Base-by-base conservation (phyloP, 2,888 invertebrate species). In the Carpatolechia fugitivella region DNA sequence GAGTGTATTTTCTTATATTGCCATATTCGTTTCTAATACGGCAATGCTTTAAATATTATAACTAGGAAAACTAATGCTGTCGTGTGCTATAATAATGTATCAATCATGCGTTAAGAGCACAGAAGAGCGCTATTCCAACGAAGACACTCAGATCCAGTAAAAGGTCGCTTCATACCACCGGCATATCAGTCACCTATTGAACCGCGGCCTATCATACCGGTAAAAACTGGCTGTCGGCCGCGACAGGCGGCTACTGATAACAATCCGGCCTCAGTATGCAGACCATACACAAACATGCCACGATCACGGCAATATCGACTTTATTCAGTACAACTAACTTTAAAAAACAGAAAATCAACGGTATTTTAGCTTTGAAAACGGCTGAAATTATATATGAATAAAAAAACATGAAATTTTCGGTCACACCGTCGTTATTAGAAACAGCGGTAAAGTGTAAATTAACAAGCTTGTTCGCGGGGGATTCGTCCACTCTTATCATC, bases 131-230 rank as follows among this genome's bases (percentile, higher is more conserved):
- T n/a, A 61, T 68, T 20, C 49, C 16, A 55, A 54, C 50, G 31
- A 44, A 46, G 54, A 58, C 66, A 69, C 76, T 70, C 73, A 70
- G 78, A 83, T 82, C 84, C 79, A 82, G 86, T 85, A 82, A 78
- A 79, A 84, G 89, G 89, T 90, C 89, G 84, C 72, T 78, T 74
- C 75, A 67, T 74, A 78, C 81, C 76, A 76, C 68, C 63, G 65
- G 67, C 70, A 68, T 89, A 90, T 90, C 89, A 82, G 80, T 85
- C 90, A 91, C 92, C 91, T 91, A 85, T 89, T 92, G 92, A 92
- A 91, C 92, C 87, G 81, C 83, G 88, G 91, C 86, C 91, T 85
- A 81, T 78, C 76, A 62, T 76, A 84, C 92, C 75, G 86, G 92
- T 90, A 88, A 83, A 86, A 90, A 91, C 92, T 81, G 84, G 92